These are phyloP conservation scores for Amphilophus citrinellus DNA, from an alignment of 2,113 vertebrate species.

Conservation along the genomic window DNA sequence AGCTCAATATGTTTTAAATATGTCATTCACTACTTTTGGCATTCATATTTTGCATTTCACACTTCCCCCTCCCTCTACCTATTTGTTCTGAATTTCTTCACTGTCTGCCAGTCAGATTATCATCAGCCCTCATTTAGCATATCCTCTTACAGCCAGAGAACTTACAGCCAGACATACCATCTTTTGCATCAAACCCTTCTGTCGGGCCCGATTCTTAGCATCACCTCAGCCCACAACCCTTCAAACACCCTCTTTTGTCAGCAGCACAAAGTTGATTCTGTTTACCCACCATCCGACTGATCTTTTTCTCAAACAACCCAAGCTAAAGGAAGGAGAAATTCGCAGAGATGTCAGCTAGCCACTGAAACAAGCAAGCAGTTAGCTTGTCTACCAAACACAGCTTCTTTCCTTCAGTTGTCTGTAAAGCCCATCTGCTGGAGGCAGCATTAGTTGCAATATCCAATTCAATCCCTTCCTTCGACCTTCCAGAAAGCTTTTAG, in stretches of 20 bases:
- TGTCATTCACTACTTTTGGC: conserved; percentile 28
- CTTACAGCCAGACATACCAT: conserved; percentile 53
- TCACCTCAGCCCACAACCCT: conserved; percentile 49
- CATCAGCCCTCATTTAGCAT: conserved; percentile 65
- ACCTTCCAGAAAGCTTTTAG: conserved; percentile 92
- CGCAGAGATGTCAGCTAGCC: conserved; percentile 66
- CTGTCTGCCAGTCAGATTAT: conserved; percentile 68
- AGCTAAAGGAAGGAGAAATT: conserved; percentile 64
- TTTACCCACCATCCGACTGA: conserved; percentile 79
- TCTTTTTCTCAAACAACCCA: conserved; percentile 80
- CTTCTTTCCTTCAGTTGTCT: conserved; percentile 54
- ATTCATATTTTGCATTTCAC: not conserved
- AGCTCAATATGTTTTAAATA: not conserved
- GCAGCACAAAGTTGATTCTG: conserved; percentile 80
- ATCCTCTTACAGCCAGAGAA: conserved; percentile 48
- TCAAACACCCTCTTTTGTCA: conserved; percentile 76
- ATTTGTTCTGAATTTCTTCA: conserved; percentile 68
- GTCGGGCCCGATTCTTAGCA: conserved; percentile 58
- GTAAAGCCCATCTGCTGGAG: conserved; percentile 78
- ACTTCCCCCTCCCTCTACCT: conserved; percentile 35
- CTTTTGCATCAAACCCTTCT: conserved; percentile 66
- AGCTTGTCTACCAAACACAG: conserved; percentile 56
- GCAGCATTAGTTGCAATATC: conserved; percentile 89
- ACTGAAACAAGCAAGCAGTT: conserved; percentile 53
- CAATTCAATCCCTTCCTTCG: conserved; percentile 90